Conservation (phyloP, 2,113 vertebrate species). For the Tretioscincus oriximinensis region DNA sequence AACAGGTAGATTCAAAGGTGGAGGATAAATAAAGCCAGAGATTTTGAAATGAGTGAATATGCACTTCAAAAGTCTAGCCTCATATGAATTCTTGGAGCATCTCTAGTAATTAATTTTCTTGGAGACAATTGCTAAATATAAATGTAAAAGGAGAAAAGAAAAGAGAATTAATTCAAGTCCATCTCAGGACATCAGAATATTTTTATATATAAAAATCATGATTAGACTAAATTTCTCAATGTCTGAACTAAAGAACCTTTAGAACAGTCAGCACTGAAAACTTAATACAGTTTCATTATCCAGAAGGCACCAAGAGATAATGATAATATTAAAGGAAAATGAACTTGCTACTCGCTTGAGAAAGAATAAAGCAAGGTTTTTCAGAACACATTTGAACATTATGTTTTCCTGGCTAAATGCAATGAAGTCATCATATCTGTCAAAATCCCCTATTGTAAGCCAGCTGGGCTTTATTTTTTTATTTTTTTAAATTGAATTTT, state of each 20-base stretch:
- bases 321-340: conserved; percentile 29
- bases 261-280: conserved; percentile 1
- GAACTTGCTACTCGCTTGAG: not conserved
- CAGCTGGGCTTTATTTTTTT: not conserved
- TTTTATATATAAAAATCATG: not conserved
- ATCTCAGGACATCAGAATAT: not conserved
- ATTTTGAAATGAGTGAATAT: not conserved
- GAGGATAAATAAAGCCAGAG: not conserved
- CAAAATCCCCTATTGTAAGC: not conserved
- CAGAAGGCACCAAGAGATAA: conserved; percentile 1
- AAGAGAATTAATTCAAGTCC: not conserved
- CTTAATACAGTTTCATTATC: conserved; percentile 15
- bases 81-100: not conserved
- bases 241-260: conserved; percentile 11
- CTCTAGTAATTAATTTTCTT: not conserved
- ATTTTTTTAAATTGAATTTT: no score
- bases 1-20: not conserved
- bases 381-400: not conserved
- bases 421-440: conserved; percentile 5
- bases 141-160: not conserved
- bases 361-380: not conserved
- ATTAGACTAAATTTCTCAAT: conserved; percentile 14
- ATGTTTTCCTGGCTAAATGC: not conserved
- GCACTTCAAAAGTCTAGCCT: not conserved
- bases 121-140: not conserved